Percentiles rank a stretch among this genome's conserved stretches.
Conservation (phyloP, 2,113 vertebrate species). For the Uria lomvia region DNA sequence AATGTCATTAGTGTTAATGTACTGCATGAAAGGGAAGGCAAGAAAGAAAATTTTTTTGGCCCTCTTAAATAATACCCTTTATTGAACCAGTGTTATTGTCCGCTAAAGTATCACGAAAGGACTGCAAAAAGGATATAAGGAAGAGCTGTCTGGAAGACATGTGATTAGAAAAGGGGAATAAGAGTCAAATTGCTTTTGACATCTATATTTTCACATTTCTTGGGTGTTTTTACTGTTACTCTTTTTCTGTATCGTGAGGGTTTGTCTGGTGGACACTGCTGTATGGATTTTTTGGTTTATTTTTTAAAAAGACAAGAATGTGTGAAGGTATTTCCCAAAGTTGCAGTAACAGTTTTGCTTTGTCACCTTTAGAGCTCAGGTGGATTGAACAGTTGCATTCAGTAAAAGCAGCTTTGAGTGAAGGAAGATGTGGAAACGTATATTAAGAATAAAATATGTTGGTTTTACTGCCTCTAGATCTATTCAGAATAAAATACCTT, state of each 20-base stretch:
- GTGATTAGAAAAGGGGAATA: neutral
- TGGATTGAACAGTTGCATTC: neutral
- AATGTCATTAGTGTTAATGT: neutral
- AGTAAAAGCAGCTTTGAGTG: neutral
- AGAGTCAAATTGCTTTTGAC: neutral
- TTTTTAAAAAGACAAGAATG: neutral
- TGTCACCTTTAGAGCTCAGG: neutral
- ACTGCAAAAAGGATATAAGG: neutral
- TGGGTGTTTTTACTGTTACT: neutral
- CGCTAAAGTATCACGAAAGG: neutral
- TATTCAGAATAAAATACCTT: neutral
- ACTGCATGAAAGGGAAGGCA: rapidly evolving
- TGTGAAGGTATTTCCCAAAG: neutral
- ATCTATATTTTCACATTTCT: neutral
- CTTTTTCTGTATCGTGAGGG: neutral
- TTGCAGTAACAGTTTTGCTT: neutral
- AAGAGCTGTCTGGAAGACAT: neutral
- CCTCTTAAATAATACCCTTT: neutral
- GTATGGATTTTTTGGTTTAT: neutral
- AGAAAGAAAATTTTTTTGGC: neutral
- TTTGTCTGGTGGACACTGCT: neutral
- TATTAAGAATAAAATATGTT: neutral
- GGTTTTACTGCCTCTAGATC: neutral
- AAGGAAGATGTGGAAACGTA: neutral
- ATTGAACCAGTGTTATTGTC: neutral